phyloP scores from a whole-genome alignment of 2,113 vertebrate genomes.

The Strix uralensis region DNA sequence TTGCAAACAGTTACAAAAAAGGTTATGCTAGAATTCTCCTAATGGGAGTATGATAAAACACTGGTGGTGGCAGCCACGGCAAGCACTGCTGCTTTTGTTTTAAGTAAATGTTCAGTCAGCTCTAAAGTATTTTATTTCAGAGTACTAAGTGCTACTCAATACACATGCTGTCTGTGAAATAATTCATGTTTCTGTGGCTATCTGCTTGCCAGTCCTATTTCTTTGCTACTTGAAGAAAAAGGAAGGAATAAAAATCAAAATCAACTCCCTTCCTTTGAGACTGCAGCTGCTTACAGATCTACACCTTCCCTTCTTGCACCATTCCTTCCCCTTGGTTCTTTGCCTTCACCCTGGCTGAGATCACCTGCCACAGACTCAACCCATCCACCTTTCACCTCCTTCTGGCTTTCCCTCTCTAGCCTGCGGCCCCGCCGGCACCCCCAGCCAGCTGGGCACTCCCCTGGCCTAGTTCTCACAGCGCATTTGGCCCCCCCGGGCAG shows the following conservation, averaged over 20 bases:
- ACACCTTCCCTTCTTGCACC: neutral
- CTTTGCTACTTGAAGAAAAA: neutral
- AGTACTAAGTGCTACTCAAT: neutral
- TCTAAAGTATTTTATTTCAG: neutral
- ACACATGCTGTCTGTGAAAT: neutral
- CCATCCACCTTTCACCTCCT: conserved; percentile 42
- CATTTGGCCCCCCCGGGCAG: neutral
- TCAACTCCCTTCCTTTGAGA: neutral
- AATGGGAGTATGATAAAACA: neutral
- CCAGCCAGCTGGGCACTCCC: neutral
- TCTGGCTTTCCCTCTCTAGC: neutral
- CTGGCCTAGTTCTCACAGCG: conserved; percentile 35
- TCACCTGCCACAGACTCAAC: neutral
- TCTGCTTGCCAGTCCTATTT: neutral
- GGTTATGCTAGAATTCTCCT: neutral
- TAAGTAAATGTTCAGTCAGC: neutral
- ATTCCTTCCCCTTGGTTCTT: neutral
- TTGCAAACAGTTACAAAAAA: neutral
- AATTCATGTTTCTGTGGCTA: neutral
- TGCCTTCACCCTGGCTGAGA: neutral
- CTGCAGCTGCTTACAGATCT: neutral
- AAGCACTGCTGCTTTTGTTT: neutral
- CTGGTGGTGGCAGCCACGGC: neutral
- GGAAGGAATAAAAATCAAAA: neutral
- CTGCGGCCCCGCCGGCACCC: neutral